A percentile compares a stretch with the other conserved stretches of the same genome.
These are phyloP conservation scores for Seira musarum DNA, from an alignment of 2,888 invertebrate species.

Conservation along the genomic window DNA sequence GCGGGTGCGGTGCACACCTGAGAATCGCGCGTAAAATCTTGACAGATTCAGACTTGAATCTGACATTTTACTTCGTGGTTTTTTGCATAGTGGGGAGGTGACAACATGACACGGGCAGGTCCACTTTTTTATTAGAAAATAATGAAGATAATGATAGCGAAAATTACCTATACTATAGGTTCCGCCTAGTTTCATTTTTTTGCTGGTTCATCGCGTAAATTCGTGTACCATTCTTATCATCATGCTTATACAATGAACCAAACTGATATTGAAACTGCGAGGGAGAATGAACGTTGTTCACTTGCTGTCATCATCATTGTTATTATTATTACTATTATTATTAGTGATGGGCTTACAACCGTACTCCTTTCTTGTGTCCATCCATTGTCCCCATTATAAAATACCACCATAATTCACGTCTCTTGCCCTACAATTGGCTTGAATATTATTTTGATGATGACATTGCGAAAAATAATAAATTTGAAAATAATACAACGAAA, in stretches of 20 bases:
- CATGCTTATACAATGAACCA: neutral
- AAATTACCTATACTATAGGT: neutral
- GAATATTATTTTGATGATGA: conserved; percentile 42
- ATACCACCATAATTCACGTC: neutral
- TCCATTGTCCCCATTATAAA: neutral
- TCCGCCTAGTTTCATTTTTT: conserved; percentile 1
- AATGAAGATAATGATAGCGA: conserved; percentile 17
- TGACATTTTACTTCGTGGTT: conserved; percentile 24
- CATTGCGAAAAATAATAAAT: conserved; percentile 25
- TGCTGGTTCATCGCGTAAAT: conserved; percentile 6
- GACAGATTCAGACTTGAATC: conserved; percentile 2
- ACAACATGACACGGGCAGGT: conserved; percentile 51
- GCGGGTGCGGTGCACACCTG: too few relatives aligned
- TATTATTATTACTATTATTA: conserved; percentile 1
- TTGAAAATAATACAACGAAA: conserved; percentile 28
- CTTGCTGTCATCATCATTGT: neutral
- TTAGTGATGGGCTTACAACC: neutral
- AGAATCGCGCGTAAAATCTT: too few relatives aligned
- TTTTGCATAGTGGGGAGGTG: conserved; percentile 28
- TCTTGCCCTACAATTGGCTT: neutral
- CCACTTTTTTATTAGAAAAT: conserved; percentile 33
- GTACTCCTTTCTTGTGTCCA: neutral
- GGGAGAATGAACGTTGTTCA: too few relatives aligned
- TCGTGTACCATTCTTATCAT: neutral
- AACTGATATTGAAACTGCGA: too few relatives aligned